Conservation (phyloP, 2,113 vertebrate species). For the Echinops telfairi region DNA sequence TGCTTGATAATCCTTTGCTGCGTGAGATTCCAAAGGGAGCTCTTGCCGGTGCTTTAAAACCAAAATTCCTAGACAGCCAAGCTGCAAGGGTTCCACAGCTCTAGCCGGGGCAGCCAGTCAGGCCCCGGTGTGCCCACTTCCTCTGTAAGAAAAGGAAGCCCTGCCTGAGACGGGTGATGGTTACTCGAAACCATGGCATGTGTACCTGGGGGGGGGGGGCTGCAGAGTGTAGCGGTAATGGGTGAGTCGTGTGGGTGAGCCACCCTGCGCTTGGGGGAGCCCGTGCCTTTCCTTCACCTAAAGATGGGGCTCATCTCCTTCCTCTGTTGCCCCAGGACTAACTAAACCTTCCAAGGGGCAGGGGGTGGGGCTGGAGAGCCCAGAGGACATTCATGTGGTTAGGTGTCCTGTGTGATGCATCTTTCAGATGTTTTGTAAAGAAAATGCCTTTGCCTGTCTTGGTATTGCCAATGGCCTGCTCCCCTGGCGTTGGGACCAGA, state of each 20-base stretch:
- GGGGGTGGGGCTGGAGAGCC: conserved; percentile 15
- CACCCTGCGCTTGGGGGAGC: no score
- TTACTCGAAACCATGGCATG: conserved; percentile 44
- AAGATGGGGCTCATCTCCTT: conserved; percentile 19
- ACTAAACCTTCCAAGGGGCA: neutral
- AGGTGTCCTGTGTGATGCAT: conserved; percentile 64
- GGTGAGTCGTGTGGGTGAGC: neutral
- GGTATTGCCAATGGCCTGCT: neutral
- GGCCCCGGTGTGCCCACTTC: neutral
- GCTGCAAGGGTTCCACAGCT: neutral
- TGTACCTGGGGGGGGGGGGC: neutral
- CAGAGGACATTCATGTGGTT: conserved; percentile 17
- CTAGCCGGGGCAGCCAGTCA: conserved; percentile 33
- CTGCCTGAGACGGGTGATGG: conserved; percentile 2
- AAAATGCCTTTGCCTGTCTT: neutral
- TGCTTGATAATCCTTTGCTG: conserved; percentile 51
- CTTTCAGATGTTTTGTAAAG: conserved; percentile 53
- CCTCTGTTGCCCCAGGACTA: conserved; percentile 7
- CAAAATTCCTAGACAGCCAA: conserved; percentile 18
- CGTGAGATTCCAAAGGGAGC: conserved; percentile 56
- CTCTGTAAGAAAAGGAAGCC: neutral
- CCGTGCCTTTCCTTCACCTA: conserved; percentile 76
- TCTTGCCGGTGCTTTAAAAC: conserved; percentile 54
- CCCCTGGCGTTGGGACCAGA: conserved; percentile 3
- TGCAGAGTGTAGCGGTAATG: neutral